Evolutionary conservation across 2,888 invertebrate genomes (phyloP), one percentile per base, ranked within the genome.

Genomic region (Hydropsyche betteni): DNA sequence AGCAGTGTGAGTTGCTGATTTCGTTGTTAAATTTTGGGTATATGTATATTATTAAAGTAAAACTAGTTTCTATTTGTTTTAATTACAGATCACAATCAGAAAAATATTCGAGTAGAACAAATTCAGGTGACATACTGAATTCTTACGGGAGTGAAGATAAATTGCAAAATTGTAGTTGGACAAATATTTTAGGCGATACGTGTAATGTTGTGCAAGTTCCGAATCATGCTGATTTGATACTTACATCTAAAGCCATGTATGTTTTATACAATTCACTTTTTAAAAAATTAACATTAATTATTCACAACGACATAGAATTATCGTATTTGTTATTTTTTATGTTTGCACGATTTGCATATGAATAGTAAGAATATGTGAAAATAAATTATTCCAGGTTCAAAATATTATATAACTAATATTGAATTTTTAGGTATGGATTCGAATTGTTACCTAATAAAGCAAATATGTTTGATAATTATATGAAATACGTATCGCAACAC

Each of bases 51-150:
- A 24, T 24, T 2, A 24, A 24, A 24, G 2, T 24, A 24, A 24
- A 24, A 24, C 24, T 24, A 24, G 24, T 24, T 24, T 24, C 1
- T 24, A 24, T 44, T 44, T 44, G 10, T 44, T 34, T 64, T 36
- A 12, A 24, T 64, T 64, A 12, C 83, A 88, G 87, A 77, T 84
- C 83, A 44, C 81, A 80, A 58, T 86, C 86, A 4, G 84, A 82
- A 38, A 87, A 86, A 81, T 88, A 86, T 81, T 81, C 83, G 8
- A 83, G 86, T 16, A 84, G 87, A 79, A 85, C 84, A 50, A 90
- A 90, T 81, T 87, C 90, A 58, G 92, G 93, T 2, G 88, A 90
- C 72, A 88, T 90, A 12, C 87, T 92, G 33, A 88, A 88, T 81
- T 88, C 89, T 2, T 90, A 86, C 81, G 91, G 91, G 0, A 87